Evolutionary conservation across 2,113 vertebrate genomes (phyloP).

Genomic region (Lamprologus lemairii): DNA sequence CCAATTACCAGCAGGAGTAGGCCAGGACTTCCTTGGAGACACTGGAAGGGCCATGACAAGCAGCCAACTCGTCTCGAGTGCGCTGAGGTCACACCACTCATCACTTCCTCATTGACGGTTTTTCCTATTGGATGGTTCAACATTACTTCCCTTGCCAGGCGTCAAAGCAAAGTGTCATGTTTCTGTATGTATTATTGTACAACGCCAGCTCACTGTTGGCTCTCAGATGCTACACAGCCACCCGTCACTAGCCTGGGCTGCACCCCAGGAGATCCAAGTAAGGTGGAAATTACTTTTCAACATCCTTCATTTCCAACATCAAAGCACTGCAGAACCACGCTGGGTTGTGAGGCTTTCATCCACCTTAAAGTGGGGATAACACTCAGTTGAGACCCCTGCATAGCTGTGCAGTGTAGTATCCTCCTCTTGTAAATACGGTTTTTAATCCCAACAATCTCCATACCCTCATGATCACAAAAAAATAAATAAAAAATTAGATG

Average conservation of each 20-base stretch:
- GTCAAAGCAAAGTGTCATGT: fast-evolving
- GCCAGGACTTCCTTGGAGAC: background rate
- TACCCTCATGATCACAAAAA: fast-evolving
- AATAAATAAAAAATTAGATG: background rate
- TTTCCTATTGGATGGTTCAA: background rate
- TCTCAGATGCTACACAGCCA: background rate
- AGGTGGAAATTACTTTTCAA: background rate
- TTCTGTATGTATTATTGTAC: background rate
- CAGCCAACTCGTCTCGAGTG: background rate
- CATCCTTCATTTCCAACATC: background rate
- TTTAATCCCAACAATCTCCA: background rate
- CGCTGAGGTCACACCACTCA: background rate
- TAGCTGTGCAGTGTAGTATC: background rate
- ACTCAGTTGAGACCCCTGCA: fast-evolving
- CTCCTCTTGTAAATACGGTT: background rate
- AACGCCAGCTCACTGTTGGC: fast-evolving
- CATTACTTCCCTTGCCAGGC: background rate
- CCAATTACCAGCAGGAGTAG: background rate
- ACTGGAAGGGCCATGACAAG: background rate
- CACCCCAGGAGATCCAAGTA: background rate
- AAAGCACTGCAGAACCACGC: background rate
- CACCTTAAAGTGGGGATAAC: background rate
- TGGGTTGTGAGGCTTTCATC: background rate
- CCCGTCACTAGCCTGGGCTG: background rate
- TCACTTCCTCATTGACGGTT: background rate